phyloP scores from a whole-genome alignment of 2,113 vertebrate genomes.

The Rana temporaria region DNA sequence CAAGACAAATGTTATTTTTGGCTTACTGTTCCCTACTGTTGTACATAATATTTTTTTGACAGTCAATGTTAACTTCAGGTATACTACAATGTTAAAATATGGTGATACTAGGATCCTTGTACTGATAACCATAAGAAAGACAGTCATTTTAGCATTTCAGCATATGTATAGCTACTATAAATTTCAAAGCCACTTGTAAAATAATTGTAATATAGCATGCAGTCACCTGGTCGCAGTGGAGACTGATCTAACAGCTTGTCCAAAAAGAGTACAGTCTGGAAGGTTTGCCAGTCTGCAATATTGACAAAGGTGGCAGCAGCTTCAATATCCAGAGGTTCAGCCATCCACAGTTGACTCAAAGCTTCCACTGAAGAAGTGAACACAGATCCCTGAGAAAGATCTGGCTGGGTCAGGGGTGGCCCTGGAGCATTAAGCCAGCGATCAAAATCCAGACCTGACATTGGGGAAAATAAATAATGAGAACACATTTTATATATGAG shows the following conservation, averaged over 20 bases:
- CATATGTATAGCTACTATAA: no score
- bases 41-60: no score
- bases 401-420: constrained; percentile 88
- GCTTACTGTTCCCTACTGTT: no score
- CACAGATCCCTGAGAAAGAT: constrained; percentile 87
- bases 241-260: constrained; percentile 90
- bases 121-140: no score
- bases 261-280: constrained; percentile 94
- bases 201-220: background rate
- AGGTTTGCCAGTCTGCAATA: constrained; percentile 91
- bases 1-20: no score
- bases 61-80: no score
- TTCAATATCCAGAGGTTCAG: constrained; percentile 73
- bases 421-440: constrained; percentile 93
- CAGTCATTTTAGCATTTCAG: no score
- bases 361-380: constrained; percentile 85
- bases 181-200: no score
- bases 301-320: constrained; percentile 72
- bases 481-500: background rate
- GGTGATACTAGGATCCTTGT: no score
- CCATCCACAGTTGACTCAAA: constrained; percentile 87
- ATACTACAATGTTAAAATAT: no score
- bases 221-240: constrained; percentile 82
- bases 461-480: constrained; percentile 11
- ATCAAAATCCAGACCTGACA: constrained; percentile 90